Conservation (phyloP, 2,113 vertebrate genomes). For the Lanius ludovicianus region DNA sequence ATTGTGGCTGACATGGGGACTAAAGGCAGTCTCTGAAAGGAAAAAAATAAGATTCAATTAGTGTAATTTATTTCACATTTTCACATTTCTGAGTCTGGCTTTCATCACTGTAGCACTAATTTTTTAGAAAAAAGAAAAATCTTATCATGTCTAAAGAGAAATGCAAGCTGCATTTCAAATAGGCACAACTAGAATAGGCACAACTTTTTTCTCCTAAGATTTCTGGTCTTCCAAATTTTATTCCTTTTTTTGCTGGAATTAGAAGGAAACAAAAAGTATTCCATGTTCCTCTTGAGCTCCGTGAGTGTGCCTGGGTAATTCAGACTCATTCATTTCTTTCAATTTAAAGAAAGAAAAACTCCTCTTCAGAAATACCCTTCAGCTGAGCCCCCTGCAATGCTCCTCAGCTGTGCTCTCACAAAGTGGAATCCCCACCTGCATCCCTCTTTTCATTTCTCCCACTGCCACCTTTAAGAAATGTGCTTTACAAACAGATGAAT, state of each 20-base stretch:
- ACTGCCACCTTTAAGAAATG: neutral
- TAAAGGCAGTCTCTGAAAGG: neutral
- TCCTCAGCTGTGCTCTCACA: neutral
- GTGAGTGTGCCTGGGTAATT: neutral
- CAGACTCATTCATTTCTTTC: neutral
- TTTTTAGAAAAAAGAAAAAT: neutral
- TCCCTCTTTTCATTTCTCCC: neutral
- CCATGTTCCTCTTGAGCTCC: neutral
- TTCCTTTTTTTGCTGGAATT: neutral
- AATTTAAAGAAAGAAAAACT: neutral
- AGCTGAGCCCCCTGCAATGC: neutral
- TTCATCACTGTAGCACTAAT: neutral
- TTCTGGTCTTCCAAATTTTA: neutral
- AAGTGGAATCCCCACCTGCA: neutral
- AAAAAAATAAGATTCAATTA: conserved; percentile 3
- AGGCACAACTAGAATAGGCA: neutral
- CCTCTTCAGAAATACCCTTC: neutral
- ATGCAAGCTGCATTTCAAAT: neutral
- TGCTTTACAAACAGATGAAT: neutral
- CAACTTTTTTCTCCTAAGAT: neutral
- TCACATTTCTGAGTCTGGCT: neutral
- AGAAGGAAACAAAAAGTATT: neutral
- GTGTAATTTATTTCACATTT: conserved; percentile 24
- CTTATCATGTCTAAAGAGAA: neutral
- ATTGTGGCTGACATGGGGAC: neutral